Evolutionary conservation across 2,113 vertebrate genomes (phyloP).

Genomic region (Trematomus loennbergii): DNA sequence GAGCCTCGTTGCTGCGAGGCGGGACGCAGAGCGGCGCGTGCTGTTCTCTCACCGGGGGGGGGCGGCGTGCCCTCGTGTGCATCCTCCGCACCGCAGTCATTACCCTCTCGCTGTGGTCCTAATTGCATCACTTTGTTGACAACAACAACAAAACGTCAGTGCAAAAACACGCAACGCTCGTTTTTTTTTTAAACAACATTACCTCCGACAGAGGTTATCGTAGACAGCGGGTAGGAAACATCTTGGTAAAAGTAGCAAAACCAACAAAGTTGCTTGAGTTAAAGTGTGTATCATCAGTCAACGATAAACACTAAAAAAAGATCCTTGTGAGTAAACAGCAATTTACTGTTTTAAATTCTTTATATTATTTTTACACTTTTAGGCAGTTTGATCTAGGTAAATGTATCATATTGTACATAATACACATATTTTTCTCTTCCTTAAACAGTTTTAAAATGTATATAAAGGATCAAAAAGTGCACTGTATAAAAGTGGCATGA

Average conservation of each 20-base stretch:
- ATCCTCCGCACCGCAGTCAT: slow-evolving; percentile 59
- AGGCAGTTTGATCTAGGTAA: background rate
- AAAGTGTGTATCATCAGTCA: background rate
- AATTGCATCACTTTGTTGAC: slow-evolving; percentile 75
- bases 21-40: slow-evolving; percentile 53
- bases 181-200: background rate
- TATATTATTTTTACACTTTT: background rate
- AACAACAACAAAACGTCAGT: slow-evolving; percentile 51
- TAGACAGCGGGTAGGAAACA: background rate
- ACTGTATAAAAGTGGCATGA: background rate
- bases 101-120: slow-evolving; percentile 68
- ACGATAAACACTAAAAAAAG: too few relatives aligned
- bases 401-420: too few relatives aligned
- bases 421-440: too few relatives aligned
- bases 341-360: background rate
- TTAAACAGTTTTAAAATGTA: too few relatives aligned
- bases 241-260: background rate
- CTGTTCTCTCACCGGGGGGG: slow-evolving; percentile 63
- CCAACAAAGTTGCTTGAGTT: background rate
- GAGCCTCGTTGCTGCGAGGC: slow-evolving; percentile 67
- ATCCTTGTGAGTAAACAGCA: background rate
- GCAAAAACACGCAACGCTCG: slow-evolving; percentile 23
- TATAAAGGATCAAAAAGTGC: too few relatives aligned
- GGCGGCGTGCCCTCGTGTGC: slow-evolving; percentile 40
- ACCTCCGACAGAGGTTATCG: background rate